These are phyloP conservation scores for Resseliella maxima DNA, from an alignment of 2,888 invertebrate species.

Conservation along the genomic window DNA sequence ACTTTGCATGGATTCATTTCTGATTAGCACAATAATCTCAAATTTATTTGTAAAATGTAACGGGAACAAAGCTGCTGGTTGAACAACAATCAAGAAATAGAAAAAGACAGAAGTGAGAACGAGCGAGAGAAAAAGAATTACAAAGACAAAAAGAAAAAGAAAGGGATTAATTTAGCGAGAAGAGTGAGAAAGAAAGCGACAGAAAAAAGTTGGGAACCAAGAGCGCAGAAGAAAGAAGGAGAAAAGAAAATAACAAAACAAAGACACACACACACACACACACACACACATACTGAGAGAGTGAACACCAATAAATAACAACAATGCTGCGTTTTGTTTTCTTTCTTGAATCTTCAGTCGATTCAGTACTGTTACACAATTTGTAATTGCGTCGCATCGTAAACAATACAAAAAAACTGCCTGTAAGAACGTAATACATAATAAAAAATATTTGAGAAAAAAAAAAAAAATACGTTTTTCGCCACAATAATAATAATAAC, in stretches of 20 bases:
- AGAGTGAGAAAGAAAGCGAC: not conserved
- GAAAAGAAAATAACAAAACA: slow-evolving; percentile 28
- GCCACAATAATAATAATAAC: not conserved
- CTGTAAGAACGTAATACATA: not conserved
- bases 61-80: not conserved
- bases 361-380: slow-evolving; percentile 49
- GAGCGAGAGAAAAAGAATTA: not conserved
- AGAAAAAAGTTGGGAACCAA: not conserved
- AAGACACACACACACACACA: not conserved
- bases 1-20: not conserved
- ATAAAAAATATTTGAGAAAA: not conserved
- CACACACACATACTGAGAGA: not conserved
- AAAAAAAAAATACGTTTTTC: not conserved
- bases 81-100: not conserved
- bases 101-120: not conserved
- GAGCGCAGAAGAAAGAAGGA: not conserved
- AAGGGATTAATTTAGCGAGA: not conserved
- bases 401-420: not conserved
- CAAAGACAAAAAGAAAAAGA: too few relatives aligned
- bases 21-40: not conserved
- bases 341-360: not conserved
- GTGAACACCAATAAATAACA: not conserved
- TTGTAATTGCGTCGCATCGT: slow-evolving; percentile 54
- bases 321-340: slow-evolving; percentile 12
- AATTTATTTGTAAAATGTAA: not conserved